Conservation (phyloP, 1,140 invertebrate genomes). For the Neodiprion lecontei region DNA sequence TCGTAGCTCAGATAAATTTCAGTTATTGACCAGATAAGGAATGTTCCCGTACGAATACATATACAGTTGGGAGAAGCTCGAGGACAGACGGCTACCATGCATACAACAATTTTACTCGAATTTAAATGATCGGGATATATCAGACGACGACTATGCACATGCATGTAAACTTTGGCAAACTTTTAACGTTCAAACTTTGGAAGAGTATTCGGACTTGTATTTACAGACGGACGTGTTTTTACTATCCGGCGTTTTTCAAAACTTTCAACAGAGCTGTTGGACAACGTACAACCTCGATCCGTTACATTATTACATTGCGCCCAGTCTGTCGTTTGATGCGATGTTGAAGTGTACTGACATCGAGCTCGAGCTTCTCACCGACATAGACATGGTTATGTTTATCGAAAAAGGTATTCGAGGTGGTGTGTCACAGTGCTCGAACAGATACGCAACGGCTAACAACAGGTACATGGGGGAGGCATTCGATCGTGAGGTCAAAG, state of each 20-base stretch:
- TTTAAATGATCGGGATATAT: slow-evolving; percentile 40
- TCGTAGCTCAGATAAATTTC: too few relatives aligned
- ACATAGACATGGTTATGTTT: slow-evolving; percentile 54
- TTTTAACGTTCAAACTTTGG: slow-evolving; percentile 49
- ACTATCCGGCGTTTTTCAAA: slow-evolving; percentile 57
- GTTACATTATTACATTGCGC: slow-evolving; percentile 47
- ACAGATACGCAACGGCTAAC: slow-evolving; percentile 56
- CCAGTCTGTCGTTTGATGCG: slow-evolving; percentile 52
- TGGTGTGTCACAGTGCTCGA: slow-evolving; percentile 46
- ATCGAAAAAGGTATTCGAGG: slow-evolving; percentile 51
- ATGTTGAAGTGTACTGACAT: slow-evolving; percentile 50
- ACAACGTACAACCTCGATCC: slow-evolving; percentile 45
- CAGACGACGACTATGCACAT: slow-evolving; percentile 48
- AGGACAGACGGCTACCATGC: slow-evolving; percentile 40
- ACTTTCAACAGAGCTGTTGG: slow-evolving; percentile 45
- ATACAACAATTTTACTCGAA: slow-evolving; percentile 48
- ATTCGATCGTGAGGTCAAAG: slow-evolving; percentile 26
- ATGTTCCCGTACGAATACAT: slow-evolving; percentile 28
- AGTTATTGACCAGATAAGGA: too few relatives aligned
- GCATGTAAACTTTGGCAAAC: slow-evolving; percentile 49
- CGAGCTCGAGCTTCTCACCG: slow-evolving; percentile 57
- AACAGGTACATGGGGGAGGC: slow-evolving; percentile 50
- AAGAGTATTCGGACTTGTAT: slow-evolving; percentile 56
- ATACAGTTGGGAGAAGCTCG: slow-evolving; percentile 34
- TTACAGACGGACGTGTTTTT: slow-evolving; percentile 54